Evolutionary conservation across 2,113 vertebrate genomes (phyloP).

Genomic region (Boulengeromyrus knoepffleri): DNA sequence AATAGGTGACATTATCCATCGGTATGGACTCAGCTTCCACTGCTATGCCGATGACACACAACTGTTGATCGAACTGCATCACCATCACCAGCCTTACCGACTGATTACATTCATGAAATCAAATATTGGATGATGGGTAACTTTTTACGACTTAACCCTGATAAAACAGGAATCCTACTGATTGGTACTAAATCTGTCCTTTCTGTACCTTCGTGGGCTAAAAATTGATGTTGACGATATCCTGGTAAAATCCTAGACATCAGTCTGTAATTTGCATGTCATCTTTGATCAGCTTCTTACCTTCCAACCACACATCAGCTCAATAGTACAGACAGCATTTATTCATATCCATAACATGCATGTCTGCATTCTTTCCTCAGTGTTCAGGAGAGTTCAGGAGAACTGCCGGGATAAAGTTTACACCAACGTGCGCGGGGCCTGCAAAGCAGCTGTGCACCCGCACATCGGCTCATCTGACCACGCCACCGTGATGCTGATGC

Average conservation of each 20-base stretch:
- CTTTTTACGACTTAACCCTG: background rate
- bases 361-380: background rate
- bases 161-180: background rate
- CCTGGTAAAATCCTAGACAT: background rate
- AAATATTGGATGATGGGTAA: no score
- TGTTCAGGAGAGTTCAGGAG: background rate
- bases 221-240: background rate
- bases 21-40: no score
- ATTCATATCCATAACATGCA: background rate
- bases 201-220: background rate
- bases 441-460: no score
- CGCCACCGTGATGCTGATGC: no score
- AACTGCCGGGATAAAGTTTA: no score
- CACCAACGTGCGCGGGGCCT: no score
- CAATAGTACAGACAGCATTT: background rate
- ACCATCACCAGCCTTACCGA: background rate
- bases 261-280: background rate
- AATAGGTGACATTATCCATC: no score
- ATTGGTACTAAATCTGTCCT: background rate
- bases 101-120: background rate
- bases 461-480: no score
- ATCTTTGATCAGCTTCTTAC: background rate
- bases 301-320: no score
- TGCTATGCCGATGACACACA: background rate
- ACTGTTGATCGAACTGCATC: background rate